Percentiles rank a stretch among this genome's conserved stretches.
These are phyloP conservation scores for Atlantisia rogersi DNA, from an alignment of 2,113 vertebrate species.

Conservation along the genomic window DNA sequence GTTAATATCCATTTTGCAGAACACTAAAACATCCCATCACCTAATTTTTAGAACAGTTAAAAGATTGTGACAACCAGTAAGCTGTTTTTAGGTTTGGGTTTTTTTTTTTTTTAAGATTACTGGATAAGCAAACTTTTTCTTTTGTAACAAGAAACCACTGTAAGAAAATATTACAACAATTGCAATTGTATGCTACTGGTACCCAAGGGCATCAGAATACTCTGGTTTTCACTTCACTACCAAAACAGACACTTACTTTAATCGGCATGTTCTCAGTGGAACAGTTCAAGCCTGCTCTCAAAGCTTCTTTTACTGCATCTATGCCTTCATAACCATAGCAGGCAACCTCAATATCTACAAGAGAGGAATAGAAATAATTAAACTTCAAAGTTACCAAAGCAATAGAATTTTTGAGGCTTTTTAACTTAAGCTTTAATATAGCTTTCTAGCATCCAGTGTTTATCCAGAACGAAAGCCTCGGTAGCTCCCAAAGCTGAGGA, in stretches of 20 bases:
- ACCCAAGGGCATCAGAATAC: neutral
- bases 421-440: neutral
- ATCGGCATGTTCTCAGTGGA: conserved; percentile 98
- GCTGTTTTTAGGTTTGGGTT: neutral
- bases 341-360: conserved; percentile 95
- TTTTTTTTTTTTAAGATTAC: neutral
- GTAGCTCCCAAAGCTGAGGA: neutral
- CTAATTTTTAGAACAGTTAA: neutral
- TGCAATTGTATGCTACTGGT: neutral
- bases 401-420: neutral
- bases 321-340: conserved; percentile 99
- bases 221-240: neutral
- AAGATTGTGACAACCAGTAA: neutral
- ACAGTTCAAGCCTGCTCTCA: conserved; percentile 92
- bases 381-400: neutral
- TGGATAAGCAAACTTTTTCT: neutral
- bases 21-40: neutral
- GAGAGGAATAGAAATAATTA: neutral
- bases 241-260: conserved; percentile 82
- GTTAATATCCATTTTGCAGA: neutral
- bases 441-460: neutral
- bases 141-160: neutral
- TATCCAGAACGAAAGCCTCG: neutral
- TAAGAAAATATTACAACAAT: neutral
- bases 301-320: conserved; percentile 95